Conservation (phyloP, 1,140 invertebrate genomes). For the Drosophila ambigua region DNA sequence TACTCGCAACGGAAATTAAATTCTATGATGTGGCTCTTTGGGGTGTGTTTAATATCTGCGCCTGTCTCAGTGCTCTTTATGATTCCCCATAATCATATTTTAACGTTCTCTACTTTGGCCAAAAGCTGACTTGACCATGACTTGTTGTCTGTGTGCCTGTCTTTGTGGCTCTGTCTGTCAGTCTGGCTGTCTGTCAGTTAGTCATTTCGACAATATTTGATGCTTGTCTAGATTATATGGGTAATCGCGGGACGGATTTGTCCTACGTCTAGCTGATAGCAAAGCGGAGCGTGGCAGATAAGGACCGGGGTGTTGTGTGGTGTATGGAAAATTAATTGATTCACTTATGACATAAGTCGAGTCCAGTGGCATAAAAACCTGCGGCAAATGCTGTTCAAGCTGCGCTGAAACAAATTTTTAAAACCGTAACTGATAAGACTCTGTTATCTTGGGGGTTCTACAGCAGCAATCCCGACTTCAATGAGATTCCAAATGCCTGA, state of each 20-base stretch:
- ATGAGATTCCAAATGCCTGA: too few species aligned
- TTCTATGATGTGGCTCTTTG: slow-evolving; percentile 4
- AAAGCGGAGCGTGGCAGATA: not conserved
- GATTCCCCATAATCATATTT: slow-evolving; percentile 12
- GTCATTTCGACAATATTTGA: slow-evolving; percentile 20
- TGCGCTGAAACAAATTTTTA: slow-evolving; percentile 9
- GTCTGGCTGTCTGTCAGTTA: slow-evolving; percentile 6
- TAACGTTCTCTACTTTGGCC: slow-evolving; percentile 1
- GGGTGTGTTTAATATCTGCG: slow-evolving; percentile 16
- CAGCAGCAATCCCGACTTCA: too few species aligned
- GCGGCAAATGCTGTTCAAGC: not conserved
- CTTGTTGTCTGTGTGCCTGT: not conserved
- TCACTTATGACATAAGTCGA: slow-evolving; percentile 53
- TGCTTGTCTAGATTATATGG: slow-evolving; percentile 34
- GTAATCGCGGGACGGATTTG: slow-evolving; percentile 40
- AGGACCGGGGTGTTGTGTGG: not conserved
- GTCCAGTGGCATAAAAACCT: slow-evolving; percentile 17
- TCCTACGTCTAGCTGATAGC: slow-evolving; percentile 47
- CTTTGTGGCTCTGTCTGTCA: not conserved
- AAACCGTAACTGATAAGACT: slow-evolving; percentile 11
- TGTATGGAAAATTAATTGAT: slow-evolving; percentile 53
- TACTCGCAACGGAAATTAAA: slow-evolving; percentile 33
- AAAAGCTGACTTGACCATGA: slow-evolving; percentile 39
- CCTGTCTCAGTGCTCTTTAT: slow-evolving; percentile 5
- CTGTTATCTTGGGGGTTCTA: too few species aligned